Conservation (phyloP, 2,888 invertebrate genomes). For the Oscheius myriophilus region DNA sequence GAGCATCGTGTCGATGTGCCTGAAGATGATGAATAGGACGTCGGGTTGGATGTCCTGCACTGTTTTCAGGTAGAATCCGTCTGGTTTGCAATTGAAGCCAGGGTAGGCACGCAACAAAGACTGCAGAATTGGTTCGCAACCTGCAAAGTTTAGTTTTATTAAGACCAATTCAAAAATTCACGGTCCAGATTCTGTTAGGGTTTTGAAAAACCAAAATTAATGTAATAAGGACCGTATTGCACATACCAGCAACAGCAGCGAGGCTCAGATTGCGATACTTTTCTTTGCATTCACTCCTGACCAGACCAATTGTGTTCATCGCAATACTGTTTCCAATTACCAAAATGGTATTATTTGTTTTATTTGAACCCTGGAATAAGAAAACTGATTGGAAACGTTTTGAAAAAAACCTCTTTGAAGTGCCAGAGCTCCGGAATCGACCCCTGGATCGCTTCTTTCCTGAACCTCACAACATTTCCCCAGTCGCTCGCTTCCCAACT, state of each 20-base stretch:
- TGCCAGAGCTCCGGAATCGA: not conserved
- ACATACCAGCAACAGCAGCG: slow-evolving; percentile 5
- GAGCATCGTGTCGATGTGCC: not conserved
- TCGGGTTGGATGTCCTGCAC: slow-evolving; percentile 1
- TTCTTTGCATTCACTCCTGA: slow-evolving; percentile 3
- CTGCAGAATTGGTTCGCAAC: slow-evolving; percentile 15
- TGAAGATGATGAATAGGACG: slow-evolving; percentile 14
- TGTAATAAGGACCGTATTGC: no score
- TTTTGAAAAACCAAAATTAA: no score
- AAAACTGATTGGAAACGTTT: no score
- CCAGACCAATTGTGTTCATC: not conserved
- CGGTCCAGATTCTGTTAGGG: no score
- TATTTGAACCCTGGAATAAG: not conserved
- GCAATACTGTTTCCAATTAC: slow-evolving; percentile 21
- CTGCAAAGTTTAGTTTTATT: not conserved
- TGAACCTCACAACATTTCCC: not conserved
- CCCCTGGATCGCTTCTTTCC: not conserved
- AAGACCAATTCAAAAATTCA: not conserved
- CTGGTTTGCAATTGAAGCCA: not conserved
- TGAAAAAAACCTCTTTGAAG: not conserved
- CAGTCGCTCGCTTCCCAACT: slow-evolving; percentile 1
- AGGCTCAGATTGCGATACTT: not conserved
- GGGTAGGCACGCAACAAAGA: not conserved
- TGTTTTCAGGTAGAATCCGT: not conserved
- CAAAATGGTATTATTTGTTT: not conserved